These are phyloP conservation scores for Drosophila kanapiae DNA, from an alignment of 1,140 invertebrate species.

Conservation along the genomic window DNA sequence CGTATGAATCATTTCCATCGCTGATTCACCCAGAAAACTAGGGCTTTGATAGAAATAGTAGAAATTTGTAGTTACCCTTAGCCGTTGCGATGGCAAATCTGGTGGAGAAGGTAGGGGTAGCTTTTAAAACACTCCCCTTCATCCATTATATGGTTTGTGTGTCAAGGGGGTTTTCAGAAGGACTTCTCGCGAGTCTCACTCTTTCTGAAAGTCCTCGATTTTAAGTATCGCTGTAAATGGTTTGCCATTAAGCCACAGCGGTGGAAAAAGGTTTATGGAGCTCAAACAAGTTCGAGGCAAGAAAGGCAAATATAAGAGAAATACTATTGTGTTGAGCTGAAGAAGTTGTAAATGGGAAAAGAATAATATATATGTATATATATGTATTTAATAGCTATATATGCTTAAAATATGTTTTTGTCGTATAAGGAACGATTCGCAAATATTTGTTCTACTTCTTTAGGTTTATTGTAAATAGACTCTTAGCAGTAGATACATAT, in stretches of 20 bases:
- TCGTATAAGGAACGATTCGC: neutral
- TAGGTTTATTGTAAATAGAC: neutral
- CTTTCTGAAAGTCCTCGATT: conserved; percentile 39
- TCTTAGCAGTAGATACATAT: neutral
- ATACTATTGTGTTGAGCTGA: conserved; percentile 3
- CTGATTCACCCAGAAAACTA: conserved; percentile 27
- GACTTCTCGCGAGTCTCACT: conserved; percentile 13
- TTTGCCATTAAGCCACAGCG: conserved; percentile 26
- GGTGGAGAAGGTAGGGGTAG: conserved; percentile 5
- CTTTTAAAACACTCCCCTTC: conserved; percentile 6
- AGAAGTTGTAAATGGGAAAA: neutral
- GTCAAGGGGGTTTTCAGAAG: conserved; percentile 27
- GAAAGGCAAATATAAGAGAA: neutral
- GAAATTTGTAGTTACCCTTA: neutral
- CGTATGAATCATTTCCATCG: conserved; percentile 27
- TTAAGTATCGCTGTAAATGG: conserved; percentile 43
- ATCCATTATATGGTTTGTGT: conserved; percentile 20
- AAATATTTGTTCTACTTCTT: neutral
- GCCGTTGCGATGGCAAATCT: neutral
- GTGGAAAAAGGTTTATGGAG: neutral
- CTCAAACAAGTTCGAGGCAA: conserved; percentile 6
- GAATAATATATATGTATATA: neutral
- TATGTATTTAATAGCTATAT: neutral
- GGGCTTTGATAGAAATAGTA: conserved; percentile 10
- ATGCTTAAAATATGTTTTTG: neutral